Evolutionary conservation across 2,888 invertebrate genomes (phyloP).

Genomic region (Phrixothrix hirtus): DNA sequence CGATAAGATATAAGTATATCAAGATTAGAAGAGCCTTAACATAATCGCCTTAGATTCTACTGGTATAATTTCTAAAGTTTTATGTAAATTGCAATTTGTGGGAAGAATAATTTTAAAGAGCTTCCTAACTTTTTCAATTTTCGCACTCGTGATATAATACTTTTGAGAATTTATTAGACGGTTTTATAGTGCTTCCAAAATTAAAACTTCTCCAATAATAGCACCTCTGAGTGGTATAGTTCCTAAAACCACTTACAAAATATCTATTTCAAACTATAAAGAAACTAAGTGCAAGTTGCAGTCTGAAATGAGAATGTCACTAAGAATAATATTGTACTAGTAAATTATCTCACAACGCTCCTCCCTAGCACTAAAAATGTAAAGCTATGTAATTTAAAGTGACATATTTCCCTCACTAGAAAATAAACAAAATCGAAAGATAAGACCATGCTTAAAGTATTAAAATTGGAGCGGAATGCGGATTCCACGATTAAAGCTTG

Average conservation of each 20-base stretch:
- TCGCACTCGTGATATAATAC: not conserved
- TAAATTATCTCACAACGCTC: not conserved
- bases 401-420: conserved; percentile 10
- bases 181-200: not conserved
- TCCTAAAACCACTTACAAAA: not conserved
- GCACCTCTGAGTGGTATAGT: too few species aligned
- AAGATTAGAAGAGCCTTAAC: too few species aligned
- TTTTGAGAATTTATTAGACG: not conserved
- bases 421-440: conserved; percentile 15
- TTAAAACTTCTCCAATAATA: not conserved
- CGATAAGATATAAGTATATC: too few species aligned
- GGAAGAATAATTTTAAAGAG: too few species aligned
- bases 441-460: not conserved
- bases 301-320: not conserved
- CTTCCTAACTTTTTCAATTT: not conserved
- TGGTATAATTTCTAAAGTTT: too few species aligned
- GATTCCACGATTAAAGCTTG: not conserved
- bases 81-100: too few species aligned
- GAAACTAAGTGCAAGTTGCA: too few species aligned
- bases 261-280: not conserved
- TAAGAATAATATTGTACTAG: not conserved
- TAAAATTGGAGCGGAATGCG: not conserved
- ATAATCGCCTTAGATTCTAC: too few species aligned
- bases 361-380: conserved; percentile 18
- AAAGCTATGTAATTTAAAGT: conserved; percentile 13